Evolutionary conservation across 1,140 invertebrate genomes (phyloP).

Genomic region (Doryteuthis pealeii): DNA sequence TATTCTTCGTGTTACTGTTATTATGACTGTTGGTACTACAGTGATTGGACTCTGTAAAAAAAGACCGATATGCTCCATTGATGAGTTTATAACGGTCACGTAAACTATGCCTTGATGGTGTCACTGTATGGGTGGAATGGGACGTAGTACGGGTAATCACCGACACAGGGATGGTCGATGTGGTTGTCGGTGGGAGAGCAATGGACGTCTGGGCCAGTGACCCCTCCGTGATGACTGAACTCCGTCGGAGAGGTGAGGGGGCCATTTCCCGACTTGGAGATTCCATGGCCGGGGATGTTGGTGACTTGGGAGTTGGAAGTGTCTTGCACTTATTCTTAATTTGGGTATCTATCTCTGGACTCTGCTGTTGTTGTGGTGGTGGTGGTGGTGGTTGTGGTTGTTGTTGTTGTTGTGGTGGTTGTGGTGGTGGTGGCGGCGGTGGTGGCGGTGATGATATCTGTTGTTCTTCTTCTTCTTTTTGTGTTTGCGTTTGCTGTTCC

Average conservation of each 20-base stretch:
- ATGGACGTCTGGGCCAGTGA: background rate
- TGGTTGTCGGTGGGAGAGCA: background rate
- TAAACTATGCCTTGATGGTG: background rate
- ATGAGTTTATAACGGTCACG: slow-evolving; percentile 15
- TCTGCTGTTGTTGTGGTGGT: background rate
- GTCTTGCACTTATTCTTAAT: background rate
- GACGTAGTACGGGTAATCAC: slow-evolving; percentile 5
- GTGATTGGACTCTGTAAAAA: slow-evolving; percentile 6
- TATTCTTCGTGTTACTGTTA: too few relatives aligned
- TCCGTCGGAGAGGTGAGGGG: background rate
- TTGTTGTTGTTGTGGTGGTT: slow-evolving; percentile 20
- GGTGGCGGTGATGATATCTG: background rate
- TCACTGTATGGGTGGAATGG: background rate
- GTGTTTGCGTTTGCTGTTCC: background rate
- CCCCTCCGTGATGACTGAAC: background rate
- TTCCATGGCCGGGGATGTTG: slow-evolving; percentile 25
- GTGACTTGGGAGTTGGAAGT: background rate
- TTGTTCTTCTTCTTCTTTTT: background rate
- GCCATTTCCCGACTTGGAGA: slow-evolving; percentile 8
- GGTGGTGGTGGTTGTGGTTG: too few relatives aligned
- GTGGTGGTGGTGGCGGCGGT: slow-evolving; percentile 10
- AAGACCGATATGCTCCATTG: slow-evolving; percentile 21
- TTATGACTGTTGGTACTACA: background rate
- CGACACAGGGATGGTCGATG: background rate
- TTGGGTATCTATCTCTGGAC: too few relatives aligned